These are phyloP conservation scores for Austrofundulus limnaeus DNA, from an alignment of 2,113 vertebrate genomes.

Conservation along the genomic window DNA sequence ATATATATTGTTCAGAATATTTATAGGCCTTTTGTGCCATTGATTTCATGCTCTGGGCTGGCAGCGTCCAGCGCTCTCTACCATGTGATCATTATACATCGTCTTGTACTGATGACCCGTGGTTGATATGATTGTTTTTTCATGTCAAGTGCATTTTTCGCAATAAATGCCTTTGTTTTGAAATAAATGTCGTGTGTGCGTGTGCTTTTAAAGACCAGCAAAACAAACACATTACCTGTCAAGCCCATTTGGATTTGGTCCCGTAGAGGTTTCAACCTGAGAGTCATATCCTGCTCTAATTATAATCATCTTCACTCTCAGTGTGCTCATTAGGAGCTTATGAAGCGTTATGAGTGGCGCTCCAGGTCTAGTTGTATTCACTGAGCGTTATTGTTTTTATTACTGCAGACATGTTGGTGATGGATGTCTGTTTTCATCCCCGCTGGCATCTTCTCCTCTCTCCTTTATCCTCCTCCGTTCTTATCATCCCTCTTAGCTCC, in stretches of 20 bases:
- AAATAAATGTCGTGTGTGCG: constrained; percentile 34
- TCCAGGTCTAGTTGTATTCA: constrained; percentile 23
- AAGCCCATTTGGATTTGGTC: constrained; percentile 31
- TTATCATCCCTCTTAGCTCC: constrained; percentile 16
- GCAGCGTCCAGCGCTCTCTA: constrained; percentile 64
- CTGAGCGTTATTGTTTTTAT: constrained; percentile 5
- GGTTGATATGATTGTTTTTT: constrained; percentile 79
- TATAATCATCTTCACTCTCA: constrained; percentile 37
- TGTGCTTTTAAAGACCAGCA: background rate
- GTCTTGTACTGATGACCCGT: constrained; percentile 83
- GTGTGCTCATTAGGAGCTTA: constrained; percentile 28
- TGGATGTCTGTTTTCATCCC: constrained; percentile 23
- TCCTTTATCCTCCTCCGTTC: background rate
- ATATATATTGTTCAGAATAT: constrained; percentile 83
- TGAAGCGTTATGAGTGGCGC: constrained; percentile 16
- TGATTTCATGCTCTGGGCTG: constrained; percentile 72
- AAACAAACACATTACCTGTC: constrained; percentile 45
- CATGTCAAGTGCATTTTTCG: constrained; percentile 84
- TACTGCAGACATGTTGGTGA: constrained; percentile 3
- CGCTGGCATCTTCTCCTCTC: background rate
- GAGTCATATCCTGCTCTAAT: constrained; percentile 39
- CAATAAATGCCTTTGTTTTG: constrained; percentile 85
- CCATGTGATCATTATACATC: constrained; percentile 81
- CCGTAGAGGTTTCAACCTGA: constrained; percentile 30
- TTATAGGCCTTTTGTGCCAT: constrained; percentile 80